Evolutionary conservation across 2,888 invertebrate species (phyloP).

Genomic region (Gastrophysa polygoni): DNA sequence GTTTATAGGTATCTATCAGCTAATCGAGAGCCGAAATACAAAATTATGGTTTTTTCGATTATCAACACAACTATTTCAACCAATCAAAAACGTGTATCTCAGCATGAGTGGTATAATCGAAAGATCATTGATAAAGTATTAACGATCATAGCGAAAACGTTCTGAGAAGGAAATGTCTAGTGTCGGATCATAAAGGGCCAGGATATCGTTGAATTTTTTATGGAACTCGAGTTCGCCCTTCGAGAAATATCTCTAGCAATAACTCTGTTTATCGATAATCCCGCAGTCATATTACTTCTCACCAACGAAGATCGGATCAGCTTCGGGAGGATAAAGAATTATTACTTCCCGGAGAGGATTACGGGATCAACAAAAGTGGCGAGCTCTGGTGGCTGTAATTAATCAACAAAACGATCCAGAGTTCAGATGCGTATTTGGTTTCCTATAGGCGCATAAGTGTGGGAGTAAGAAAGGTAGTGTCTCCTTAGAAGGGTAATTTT

Average conservation of each 20-base stretch:
- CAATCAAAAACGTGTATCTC: too few species aligned
- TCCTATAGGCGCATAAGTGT: too few species aligned
- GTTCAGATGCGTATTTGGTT: not conserved
- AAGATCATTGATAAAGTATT: too few species aligned
- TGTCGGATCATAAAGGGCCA: not conserved
- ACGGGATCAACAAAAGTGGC: not conserved
- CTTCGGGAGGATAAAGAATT: slow-evolving; percentile 1
- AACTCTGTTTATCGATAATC: slow-evolving; percentile 4
- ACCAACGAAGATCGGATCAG: not conserved
- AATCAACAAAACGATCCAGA: not conserved
- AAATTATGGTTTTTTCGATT: too few species aligned
- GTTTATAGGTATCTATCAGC: too few species aligned
- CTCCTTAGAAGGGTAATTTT: too few species aligned
- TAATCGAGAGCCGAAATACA: too few species aligned
- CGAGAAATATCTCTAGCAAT: not conserved
- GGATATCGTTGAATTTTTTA: not conserved
- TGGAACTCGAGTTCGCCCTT: not conserved
- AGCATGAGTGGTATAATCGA: too few species aligned
- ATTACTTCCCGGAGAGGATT: not conserved
- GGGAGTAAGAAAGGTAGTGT: too few species aligned
- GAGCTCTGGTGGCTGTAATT: not conserved
- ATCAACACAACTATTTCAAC: too few species aligned
- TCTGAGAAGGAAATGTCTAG: not conserved
- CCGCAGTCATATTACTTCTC: not conserved
- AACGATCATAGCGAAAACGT: too few species aligned